phyloP scores from a whole-genome alignment of 2,888 invertebrate genomes.

The Xanthorhoe spadicearia region DNA sequence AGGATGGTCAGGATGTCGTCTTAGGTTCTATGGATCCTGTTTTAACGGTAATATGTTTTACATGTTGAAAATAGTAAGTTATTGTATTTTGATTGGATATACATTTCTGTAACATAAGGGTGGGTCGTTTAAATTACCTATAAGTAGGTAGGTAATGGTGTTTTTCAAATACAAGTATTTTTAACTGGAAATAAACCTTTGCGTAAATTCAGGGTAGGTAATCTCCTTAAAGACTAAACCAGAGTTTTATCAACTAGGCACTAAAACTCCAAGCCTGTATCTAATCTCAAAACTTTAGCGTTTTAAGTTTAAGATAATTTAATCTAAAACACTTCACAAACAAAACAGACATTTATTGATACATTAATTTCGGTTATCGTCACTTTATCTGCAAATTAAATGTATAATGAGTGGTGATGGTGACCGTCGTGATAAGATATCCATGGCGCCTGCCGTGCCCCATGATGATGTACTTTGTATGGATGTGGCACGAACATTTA shows the following conservation, averaged over 20 bases:
- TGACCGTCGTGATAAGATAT: conserved; percentile 14
- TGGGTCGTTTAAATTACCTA: too few species aligned
- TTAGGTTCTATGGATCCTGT: background rate
- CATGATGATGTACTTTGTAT: background rate
- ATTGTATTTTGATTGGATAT: too few species aligned
- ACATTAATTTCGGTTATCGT: conserved; percentile 19
- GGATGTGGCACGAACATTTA: conserved; percentile 9
- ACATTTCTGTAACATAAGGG: too few species aligned
- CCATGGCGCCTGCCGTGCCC: conserved; percentile 5
- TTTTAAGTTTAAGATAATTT: conserved; percentile 13
- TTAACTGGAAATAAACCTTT: too few species aligned
- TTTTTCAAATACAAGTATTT: too few species aligned
- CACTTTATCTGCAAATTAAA: conserved; percentile 38
- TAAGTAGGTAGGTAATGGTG: too few species aligned
- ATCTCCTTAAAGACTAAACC: too few species aligned
- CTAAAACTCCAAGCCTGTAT: background rate
- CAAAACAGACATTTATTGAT: conserved; percentile 20
- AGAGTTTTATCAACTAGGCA: too few species aligned
- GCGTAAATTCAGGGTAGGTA: too few species aligned
- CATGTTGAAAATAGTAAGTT: too few species aligned
- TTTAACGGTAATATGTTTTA: background rate
- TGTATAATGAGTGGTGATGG: conserved; percentile 32
- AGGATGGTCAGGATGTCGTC: conserved; percentile 19
- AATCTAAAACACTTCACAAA: conserved; percentile 23
- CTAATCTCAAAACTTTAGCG: background rate